Evolutionary conservation across 2,888 invertebrate species (phyloP).

Genomic region (Athalia rosae): DNA sequence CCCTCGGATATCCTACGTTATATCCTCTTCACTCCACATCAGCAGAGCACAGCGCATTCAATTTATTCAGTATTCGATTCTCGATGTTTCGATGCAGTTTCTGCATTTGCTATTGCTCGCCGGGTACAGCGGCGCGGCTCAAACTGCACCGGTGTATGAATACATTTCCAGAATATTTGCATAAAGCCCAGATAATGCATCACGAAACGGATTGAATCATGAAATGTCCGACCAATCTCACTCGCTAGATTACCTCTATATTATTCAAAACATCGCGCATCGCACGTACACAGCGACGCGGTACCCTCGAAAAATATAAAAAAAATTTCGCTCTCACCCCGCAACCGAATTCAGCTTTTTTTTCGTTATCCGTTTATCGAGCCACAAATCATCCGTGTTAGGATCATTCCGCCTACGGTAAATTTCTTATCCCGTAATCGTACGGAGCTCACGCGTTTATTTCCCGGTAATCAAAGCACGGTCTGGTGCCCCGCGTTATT

Average conservation of each 20-base stretch:
- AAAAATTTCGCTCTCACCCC: neutral
- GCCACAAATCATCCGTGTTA: neutral
- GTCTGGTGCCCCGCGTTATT: no score
- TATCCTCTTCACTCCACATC: no score
- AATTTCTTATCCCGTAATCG: neutral
- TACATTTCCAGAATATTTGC: slow-evolving; percentile 22
- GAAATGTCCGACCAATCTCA: neutral
- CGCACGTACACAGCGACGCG: neutral
- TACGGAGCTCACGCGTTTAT: no score
- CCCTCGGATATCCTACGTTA: no score
- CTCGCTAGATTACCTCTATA: neutral
- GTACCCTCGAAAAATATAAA: neutral
- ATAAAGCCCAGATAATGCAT: slow-evolving; percentile 35
- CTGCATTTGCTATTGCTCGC: neutral
- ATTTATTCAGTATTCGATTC: no score
- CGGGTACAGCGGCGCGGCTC: no score
- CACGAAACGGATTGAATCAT: slow-evolving; percentile 28
- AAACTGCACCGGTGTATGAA: neutral
- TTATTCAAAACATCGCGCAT: neutral
- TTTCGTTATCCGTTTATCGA: neutral
- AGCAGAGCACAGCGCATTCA: no score
- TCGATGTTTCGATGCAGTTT: no score
- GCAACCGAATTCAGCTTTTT: neutral
- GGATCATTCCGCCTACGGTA: neutral
- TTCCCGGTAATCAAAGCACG: no score